These are phyloP conservation scores for Pyrgilauda ruficollis DNA, from an alignment of 2,113 vertebrate species.

Conservation along the genomic window DNA sequence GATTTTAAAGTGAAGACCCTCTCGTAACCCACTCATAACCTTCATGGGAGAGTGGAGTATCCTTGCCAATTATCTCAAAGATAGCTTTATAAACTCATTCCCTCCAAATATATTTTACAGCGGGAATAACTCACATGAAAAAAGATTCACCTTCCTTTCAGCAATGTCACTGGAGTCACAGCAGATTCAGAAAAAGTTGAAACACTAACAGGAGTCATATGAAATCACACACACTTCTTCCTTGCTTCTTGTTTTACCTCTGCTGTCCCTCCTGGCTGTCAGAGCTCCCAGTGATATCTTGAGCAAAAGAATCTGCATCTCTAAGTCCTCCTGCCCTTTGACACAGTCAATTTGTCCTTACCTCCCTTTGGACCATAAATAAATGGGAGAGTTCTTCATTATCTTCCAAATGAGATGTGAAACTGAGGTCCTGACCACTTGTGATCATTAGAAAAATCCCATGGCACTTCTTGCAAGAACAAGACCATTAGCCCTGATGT, in stretches of 20 bases:
- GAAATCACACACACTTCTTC: not conserved
- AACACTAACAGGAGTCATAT: not conserved
- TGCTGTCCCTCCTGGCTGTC: not conserved
- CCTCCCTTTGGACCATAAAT: constrained; percentile 48
- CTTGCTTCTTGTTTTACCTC: not conserved
- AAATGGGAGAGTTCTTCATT: constrained; percentile 67
- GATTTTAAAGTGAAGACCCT: constrained; percentile 51
- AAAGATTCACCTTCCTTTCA: constrained; percentile 67
- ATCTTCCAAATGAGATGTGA: constrained; percentile 69
- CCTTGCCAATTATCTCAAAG: constrained; percentile 66
- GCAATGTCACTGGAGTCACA: constrained; percentile 62
- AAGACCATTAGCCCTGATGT: constrained; percentile 53
- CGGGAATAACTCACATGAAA: constrained; percentile 42
- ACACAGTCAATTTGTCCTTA: constrained; percentile 51
- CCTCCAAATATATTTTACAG: constrained; percentile 57
- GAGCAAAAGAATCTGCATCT: not conserved
- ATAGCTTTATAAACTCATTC: constrained; percentile 67
- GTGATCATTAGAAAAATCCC: constrained; percentile 63
- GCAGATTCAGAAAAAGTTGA: constrained; percentile 17
- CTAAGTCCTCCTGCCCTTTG: constrained; percentile 3
- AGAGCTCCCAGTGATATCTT: not conserved
- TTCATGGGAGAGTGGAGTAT: constrained; percentile 58
- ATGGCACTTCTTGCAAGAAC: constrained; percentile 34
- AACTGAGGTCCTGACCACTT: constrained; percentile 62
- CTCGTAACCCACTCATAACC: constrained; percentile 52